Base-by-base conservation (phyloP, 1,140 invertebrate species). In the Mylabris phalerata region DNA sequence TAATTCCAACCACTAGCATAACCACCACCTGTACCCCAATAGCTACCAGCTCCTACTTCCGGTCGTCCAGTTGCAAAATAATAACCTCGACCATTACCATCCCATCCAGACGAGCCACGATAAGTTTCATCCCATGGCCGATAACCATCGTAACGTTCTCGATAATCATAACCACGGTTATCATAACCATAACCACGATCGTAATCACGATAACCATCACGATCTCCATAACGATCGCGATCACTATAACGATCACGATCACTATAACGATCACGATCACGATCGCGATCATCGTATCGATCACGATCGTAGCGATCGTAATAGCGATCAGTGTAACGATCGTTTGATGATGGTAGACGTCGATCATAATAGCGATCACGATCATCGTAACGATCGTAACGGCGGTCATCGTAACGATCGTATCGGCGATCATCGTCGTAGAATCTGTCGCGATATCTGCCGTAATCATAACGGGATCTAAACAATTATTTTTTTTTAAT, bases 81-180 rank as follows among this genome's bases (percentile, higher is more conserved):
- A 64, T 80, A 82, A 6, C 80, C 80, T 55, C 79, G 66, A 2
- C 79, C 78, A 43, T 76, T 72, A 3, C 72, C 74, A 48, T 79
- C 78, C 71, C 74, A 79, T 1, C 78, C 78, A 0, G 77, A 73
- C 42, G 75, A 73, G 4, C 78, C 78, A 6, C 77, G 41, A 47
- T 76, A 76, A 3, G 78, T 80, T 59, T 80, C 77, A 56, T 80
- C 77, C 76, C 77, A 80, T 0, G 78, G 78, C 55, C 77, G 73
- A 71, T 76, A 79, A 55, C 74, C 74, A 61, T 71, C 25, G 26
- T 50, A 40, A 75, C 47, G 45, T 75, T 77, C 5, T 76, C 78
- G 63, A 48, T 68, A 67, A 40, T 72, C 69, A 25, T 69, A 67
- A 5, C 64, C 63, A n/a, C 63, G 59, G 41, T 69, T 67, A 48